phyloP scores from a whole-genome alignment of 2,113 vertebrate genomes.

The Daubentonia madagascariensis region DNA sequence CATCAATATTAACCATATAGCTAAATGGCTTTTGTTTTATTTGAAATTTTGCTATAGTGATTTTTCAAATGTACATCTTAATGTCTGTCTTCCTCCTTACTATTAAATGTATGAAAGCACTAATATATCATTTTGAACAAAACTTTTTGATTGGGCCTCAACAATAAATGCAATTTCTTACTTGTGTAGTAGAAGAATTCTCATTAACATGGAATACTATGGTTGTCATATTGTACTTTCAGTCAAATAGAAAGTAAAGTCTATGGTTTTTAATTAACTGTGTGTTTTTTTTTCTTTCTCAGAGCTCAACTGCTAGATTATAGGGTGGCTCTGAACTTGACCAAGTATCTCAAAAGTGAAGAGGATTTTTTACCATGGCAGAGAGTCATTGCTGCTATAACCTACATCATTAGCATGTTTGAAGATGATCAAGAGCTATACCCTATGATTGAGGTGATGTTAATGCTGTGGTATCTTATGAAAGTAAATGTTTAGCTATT shows the following conservation, averaged over 20 bases:
- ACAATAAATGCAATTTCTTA: slow-evolving; percentile 30
- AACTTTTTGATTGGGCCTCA: background rate
- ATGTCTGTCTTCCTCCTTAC: background rate
- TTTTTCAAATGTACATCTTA: slow-evolving; percentile 13
- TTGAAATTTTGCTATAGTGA: background rate
- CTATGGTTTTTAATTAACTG: slow-evolving; percentile 4
- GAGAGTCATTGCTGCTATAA: slow-evolving; percentile 84
- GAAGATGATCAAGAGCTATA: slow-evolving; percentile 85
- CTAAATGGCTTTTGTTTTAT: slow-evolving; percentile 22
- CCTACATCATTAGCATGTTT: slow-evolving; percentile 92
- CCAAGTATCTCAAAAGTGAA: slow-evolving; percentile 89
- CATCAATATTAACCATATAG: background rate
- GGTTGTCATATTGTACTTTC: background rate
- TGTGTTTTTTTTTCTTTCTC: slow-evolving; percentile 48
- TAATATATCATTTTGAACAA: background rate
- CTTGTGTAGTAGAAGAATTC: background rate
- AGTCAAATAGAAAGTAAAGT: background rate
- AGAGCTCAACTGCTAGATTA: slow-evolving; percentile 91
- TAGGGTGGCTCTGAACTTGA: slow-evolving; percentile 86
- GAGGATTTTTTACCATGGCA: slow-evolving; percentile 91
- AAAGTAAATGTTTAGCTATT: background rate
- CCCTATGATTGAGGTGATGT: slow-evolving; percentile 88
- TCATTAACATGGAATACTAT: background rate
- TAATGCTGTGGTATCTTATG: background rate
- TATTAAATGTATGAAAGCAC: background rate